phyloP scores from a whole-genome alignment of 2,888 invertebrate genomes.

The Zhengitettix transpicula region DNA sequence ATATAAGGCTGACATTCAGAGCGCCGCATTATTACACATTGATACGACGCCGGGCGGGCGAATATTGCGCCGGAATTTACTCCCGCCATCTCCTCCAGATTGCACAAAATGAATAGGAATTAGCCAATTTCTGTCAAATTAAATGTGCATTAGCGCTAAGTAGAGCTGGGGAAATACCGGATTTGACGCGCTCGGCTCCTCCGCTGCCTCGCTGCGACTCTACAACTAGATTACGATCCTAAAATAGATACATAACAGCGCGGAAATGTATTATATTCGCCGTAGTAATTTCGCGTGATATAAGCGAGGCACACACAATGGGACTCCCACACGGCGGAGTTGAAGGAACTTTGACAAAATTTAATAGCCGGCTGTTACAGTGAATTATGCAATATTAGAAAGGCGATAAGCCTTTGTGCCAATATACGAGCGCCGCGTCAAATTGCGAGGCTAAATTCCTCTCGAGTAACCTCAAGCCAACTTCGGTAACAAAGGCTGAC shows the following conservation, averaged over 20 bases:
- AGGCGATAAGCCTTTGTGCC: background rate
- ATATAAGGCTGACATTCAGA: background rate
- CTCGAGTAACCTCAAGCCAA: background rate
- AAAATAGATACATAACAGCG: background rate
- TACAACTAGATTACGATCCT: background rate
- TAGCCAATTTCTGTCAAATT: conserved; percentile 28
- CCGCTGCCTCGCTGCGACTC: background rate
- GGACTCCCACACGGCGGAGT: background rate
- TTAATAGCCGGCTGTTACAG: background rate
- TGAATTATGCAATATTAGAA: background rate
- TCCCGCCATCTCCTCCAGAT: conserved; percentile 12
- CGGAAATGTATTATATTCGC: background rate
- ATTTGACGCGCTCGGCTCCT: conserved; percentile 1
- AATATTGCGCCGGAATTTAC: conserved; percentile 13
- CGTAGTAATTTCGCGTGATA: background rate
- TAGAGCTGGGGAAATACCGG: conserved; percentile 9
- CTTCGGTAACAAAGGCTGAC: background rate
- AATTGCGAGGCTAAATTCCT: background rate
- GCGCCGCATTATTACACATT: conserved; percentile 8
- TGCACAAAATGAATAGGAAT: conserved; percentile 26
- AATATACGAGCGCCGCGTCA: background rate
- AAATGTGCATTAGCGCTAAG: conserved; percentile 25
- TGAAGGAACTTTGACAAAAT: background rate
- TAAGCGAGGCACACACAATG: background rate
- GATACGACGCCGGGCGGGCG: conserved; percentile 3